Evolutionary conservation across 1,140 invertebrate species (phyloP), one percentile per base, ranked within the genome.

Genomic region (Apis laboriosa): DNA sequence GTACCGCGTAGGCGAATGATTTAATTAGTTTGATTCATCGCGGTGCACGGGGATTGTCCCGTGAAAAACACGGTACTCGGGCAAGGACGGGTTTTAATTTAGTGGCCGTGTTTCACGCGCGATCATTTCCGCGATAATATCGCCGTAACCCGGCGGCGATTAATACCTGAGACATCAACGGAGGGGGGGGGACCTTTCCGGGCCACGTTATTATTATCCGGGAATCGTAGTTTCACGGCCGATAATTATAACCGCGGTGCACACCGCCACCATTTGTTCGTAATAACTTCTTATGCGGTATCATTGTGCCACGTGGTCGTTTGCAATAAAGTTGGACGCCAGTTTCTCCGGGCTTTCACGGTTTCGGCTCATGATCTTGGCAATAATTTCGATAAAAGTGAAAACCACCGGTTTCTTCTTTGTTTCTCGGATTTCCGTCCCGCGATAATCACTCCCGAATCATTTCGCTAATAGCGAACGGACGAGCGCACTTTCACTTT

Each of bases 11-110:
- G 80, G 75, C 76, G 76, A 77, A 77, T 64, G 81, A 83, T 83
- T 83, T 78, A 77, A 77, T 78, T 83, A 77, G 81, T 77, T 83
- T 77, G 81, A 83, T 83, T 83, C 75, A 77, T 77, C 53, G 75
- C 58, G 24, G 51, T 24, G 51, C 34, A 11, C 17, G 34, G 56
- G 72, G 51, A 75, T 81, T 68, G 73, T 60, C 63, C 72, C 67
- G 75, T 67, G 74, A 72, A 72, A 83, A 78, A 70, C 74, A 43
- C 66, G 56, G n/a, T 51, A n/a, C 19, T 9, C 53, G 24, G 43
- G 60, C 72, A 67, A 61, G 67, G 24, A 21, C 76, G 28, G 75
- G 56, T 56, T 83, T 83, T 83, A 83, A 83, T 83, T 83, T 77
- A 77, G 51, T 77, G 53, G 75, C 76, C 72, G 60, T 82, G 79